A percentile compares a stretch with the other conserved stretches of the same genome.
Conservation (phyloP, 2,113 vertebrate species). For the Catharus bicknelli region DNA sequence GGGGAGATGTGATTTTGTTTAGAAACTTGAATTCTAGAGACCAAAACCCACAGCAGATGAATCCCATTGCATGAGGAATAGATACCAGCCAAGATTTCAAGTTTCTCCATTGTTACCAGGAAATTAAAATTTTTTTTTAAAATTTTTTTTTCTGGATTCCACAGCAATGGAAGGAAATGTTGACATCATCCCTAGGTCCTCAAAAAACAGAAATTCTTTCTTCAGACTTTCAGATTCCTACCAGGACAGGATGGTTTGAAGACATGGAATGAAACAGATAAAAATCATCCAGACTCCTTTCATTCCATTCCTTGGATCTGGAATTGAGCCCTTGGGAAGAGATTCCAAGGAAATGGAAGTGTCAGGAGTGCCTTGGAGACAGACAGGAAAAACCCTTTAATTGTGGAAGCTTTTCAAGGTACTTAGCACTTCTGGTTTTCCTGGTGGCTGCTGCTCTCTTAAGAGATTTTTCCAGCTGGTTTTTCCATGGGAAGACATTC, state of each 20-base stretch:
- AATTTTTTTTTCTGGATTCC: too few relatives aligned
- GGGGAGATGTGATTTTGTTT: not conserved
- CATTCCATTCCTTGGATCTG: not conserved
- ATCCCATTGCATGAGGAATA: not conserved
- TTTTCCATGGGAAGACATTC: not conserved
- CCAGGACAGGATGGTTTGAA: not conserved
- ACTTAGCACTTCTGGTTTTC: not conserved
- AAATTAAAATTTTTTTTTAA: too few relatives aligned
- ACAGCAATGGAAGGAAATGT: rapidly evolving
- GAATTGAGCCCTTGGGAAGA: too few relatives aligned
- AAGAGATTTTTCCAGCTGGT: not conserved
- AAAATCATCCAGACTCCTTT: not conserved
- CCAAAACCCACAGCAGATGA: not conserved
- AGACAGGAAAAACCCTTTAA: not conserved
- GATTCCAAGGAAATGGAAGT: too few relatives aligned
- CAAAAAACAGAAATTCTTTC: not conserved
- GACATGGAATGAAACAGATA: not conserved
- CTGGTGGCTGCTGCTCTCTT: not conserved
- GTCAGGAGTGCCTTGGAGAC: not conserved
- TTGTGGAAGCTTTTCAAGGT: not conserved
- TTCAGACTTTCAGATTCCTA: not conserved
- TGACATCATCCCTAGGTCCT: not conserved
- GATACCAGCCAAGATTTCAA: not conserved
- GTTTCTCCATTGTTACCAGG: not conserved
- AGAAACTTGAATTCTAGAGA: not conserved